Base-by-base conservation (phyloP, 2,797 vertebrate species). In the Euphonia xanthogaster region DNA sequence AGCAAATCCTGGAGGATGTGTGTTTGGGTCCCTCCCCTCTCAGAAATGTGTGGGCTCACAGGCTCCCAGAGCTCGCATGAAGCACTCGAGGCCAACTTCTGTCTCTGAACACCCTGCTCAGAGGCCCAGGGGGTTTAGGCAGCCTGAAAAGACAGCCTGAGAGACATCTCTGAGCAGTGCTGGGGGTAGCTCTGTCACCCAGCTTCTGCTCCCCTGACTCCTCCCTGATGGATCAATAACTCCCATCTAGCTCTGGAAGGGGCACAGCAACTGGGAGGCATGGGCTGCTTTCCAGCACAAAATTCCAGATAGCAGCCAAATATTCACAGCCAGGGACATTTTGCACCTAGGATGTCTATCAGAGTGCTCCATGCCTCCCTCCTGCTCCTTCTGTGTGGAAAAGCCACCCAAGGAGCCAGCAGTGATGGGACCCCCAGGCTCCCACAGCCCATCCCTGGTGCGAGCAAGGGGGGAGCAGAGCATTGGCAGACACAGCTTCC, bases 1-100 rank as follows among this genome's bases (percentile, higher is more conserved):
- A 68, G 39, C 73, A 92, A 96, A 96, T 91, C 95, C 74, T 96
- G 19, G 18, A 91, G 78, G 85, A 95, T 45, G 44, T 42, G 54
- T 88, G 88, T 61, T 83, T 81, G 11, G 1, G 66, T 90, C 58
- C 75, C 82, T 83, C 76, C 87, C 76, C 82, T 73, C 72, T 55
- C 91, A 94, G 84, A 86, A 85, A 85, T 60, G 35, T 39, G n/a
- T 35, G 87, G 87, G 47, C 53, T 94, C 75, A 62, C 55, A 88
- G 72, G 68, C 81, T 88, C 83, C 1, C 0, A 2, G 68, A 88
- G 42, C 51, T 88, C 1, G 0, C 7, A 3, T 4, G 21, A 37
- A 88, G 67, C 1, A 0, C 89, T 87, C 0, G 0, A 68, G 89
- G 86, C 53, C 86, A 75, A 31, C 18, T 90, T 54, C 82, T 93